Evolutionary conservation across 37 sponge, comb jelly and placozoan species (phyloP).

Genomic region (Chondrosia reniformis): DNA sequence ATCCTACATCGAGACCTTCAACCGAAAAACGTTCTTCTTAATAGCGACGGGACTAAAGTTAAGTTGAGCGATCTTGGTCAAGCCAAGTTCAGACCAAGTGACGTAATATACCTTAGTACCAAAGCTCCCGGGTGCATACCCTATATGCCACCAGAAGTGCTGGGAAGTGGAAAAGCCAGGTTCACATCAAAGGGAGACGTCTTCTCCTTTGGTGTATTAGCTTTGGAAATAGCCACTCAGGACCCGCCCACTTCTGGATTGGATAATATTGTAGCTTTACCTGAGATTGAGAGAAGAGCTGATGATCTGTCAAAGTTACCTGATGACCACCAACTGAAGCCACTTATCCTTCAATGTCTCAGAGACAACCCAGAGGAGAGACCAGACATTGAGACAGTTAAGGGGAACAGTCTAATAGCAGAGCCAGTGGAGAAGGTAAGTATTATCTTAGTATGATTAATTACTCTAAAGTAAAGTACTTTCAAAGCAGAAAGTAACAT

Average conservation of each 20-base stretch:
- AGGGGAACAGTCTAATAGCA: too few relatives aligned
- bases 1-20: slow-evolving; percentile 14
- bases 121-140: slow-evolving; percentile 9
- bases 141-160: slow-evolving; percentile 10
- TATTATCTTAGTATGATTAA: too few relatives aligned
- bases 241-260: not conserved
- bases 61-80: slow-evolving; percentile 10
- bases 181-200: slow-evolving; percentile 3
- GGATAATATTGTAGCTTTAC: not conserved
- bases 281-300: not conserved
- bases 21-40: slow-evolving; percentile 2
- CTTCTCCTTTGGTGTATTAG: slow-evolving; percentile 13
- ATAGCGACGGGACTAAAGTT: not conserved
- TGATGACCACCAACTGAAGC: not conserved
- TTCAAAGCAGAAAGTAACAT: too few relatives aligned
- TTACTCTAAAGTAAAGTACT: too few relatives aligned
- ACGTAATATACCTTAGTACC: not conserved
- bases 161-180: not conserved
- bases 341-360: not conserved
- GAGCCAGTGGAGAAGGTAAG: too few relatives aligned
- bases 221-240: not conserved
- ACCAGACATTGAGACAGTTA: too few relatives aligned
- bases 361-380: slow-evolving; percentile 2
- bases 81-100: slow-evolving; percentile 10
- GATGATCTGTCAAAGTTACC: not conserved